A percentile compares a stretch with the other conserved stretches of the same genome.
Evolutionary conservation across 2,797 vertebrate genomes (phyloP).

Genomic region (Rhadinocentrus ornatus): DNA sequence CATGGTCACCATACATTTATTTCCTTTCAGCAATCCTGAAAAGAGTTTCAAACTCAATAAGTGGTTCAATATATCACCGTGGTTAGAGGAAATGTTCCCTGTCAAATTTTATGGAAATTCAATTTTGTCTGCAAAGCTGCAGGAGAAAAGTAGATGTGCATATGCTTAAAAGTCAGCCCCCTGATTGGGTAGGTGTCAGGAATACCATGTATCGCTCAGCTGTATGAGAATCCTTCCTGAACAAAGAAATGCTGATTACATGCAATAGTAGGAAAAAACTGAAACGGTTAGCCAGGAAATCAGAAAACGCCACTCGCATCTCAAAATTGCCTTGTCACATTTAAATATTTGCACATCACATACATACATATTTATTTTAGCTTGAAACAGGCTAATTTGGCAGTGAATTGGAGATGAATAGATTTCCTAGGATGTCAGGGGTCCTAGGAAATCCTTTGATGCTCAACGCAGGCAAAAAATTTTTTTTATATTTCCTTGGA

Average conservation of each 20-base stretch:
- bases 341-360: too few relatives aligned
- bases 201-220: conserved; percentile 27
- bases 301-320: too few relatives aligned
- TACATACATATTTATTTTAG: too few relatives aligned
- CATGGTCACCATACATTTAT: conserved; percentile 48
- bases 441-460: too few relatives aligned
- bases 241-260: conserved; percentile 43
- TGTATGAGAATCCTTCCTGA: conserved; percentile 49
- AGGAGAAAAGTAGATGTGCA: conserved; percentile 61
- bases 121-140: conserved; percentile 66
- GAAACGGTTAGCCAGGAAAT: too few relatives aligned
- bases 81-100: conserved; percentile 61
- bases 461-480: too few relatives aligned
- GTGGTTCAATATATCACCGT: conserved; percentile 75
- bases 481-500: too few relatives aligned
- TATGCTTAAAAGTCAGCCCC: conserved; percentile 50
- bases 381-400: too few relatives aligned
- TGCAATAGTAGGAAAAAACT: too few relatives aligned
- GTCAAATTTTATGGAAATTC: conserved; percentile 79
- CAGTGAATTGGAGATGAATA: too few relatives aligned
- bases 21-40: conserved; percentile 49
- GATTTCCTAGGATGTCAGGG: too few relatives aligned
- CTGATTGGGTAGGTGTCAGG: conserved; percentile 45
- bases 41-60: conserved; percentile 76
- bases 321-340: too few relatives aligned